Evolutionary conservation across 2,113 vertebrate species (phyloP), one percentile per base, ranked within the genome.

Genomic region (Psophia crepitans): DNA sequence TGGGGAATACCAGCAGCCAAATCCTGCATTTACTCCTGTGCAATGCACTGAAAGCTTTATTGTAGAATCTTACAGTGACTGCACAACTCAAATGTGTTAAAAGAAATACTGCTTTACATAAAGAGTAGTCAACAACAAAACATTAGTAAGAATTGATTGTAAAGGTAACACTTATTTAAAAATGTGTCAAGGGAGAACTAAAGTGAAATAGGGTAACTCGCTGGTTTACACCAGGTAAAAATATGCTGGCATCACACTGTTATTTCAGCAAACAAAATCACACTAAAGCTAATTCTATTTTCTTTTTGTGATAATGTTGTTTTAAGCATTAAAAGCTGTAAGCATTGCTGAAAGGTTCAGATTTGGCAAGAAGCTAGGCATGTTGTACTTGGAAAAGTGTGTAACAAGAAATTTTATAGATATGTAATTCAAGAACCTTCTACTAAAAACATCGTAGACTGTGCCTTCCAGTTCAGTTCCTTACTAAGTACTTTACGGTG

Each of bases 1-100:
- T 28, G 5, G 28, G 66, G 32, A 19, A 66, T 41, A 75, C 5
- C 32, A 71, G 41, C 2, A 1, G 46, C 15, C 0, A 1, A 75
- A 68, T n/a, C 49, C 5, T 73, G 1, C 22, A 16, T 53, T 63
- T 54, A 51, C 39, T 89, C 33, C 37, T 69, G 22, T 1, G 3
- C 11, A 63, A 22, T 13, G 27, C 21, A 56, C 41, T 23, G 14
- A 48, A 65, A 89, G 46, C 14, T 5, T 75, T 60, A 58, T 5
- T 49, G 37, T 27, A 66, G 32, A 88, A 44, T 71, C 30, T 84
- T 48, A 53, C 12, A 23, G 21, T 35, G 28, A 58, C 19, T 12
- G 35, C 8, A 46, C 2, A 49, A 66, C 56, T 85, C 18, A 58
- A 77, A 76, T 19, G 26, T 37, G 16, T 51, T 48, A 58, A 70